A percentile compares a stretch with the other conserved stretches of the same genome.
Conservation (phyloP, 2,797 vertebrate genomes). For the Megaceryle alcyon region DNA sequence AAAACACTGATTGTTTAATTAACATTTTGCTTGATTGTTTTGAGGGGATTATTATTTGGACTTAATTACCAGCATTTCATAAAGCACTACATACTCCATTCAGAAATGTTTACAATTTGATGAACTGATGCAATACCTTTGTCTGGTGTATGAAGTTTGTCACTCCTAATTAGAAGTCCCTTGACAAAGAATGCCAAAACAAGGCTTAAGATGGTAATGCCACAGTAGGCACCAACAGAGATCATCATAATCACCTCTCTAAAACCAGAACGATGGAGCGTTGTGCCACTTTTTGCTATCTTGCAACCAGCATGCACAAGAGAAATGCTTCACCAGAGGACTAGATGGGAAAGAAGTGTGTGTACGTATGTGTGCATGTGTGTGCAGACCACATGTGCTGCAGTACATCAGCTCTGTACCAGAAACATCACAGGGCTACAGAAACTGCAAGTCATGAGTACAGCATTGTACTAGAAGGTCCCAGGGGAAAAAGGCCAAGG, state of each 20-base stretch:
- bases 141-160: neutral
- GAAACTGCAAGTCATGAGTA: neutral
- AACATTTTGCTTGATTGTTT: slow-evolving; percentile 28
- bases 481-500: neutral
- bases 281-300: neutral
- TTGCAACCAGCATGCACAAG: neutral
- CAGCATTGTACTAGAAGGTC: rapidly evolving
- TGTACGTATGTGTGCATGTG: rapidly evolving
- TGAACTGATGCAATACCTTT: neutral
- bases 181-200: slow-evolving; percentile 1
- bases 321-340: neutral
- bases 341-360: rapidly evolving
- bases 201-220: neutral
- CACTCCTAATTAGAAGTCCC: slow-evolving; percentile 35
- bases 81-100: neutral
- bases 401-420: neutral
- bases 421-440: rapidly evolving
- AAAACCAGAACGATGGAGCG: neutral
- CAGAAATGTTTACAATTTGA: slow-evolving; percentile 43
- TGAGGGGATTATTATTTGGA: slow-evolving; percentile 16
- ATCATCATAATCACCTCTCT: neutral
- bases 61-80: slow-evolving; percentile 47
- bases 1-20: slow-evolving; percentile 41
- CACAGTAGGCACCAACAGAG: neutral
- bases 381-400: neutral